Evolutionary conservation across 2,888 invertebrate species (phyloP).

Genomic region (Pandemis heparana): DNA sequence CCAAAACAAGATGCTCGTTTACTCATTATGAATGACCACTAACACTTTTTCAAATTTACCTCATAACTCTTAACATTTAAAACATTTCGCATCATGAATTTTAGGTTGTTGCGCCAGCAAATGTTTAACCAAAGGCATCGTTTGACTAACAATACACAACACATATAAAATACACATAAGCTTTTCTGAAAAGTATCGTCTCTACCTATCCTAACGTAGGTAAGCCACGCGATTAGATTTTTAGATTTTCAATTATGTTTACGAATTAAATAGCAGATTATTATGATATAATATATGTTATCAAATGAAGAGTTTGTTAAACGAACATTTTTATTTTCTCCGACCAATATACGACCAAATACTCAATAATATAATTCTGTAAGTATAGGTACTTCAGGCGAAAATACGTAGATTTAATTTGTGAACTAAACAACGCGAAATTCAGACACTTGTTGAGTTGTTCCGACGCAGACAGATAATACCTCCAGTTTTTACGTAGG

Average conservation of each 20-base stretch:
- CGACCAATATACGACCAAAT: too few species aligned
- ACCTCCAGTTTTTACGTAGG: too few species aligned
- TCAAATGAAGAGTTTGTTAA: neutral
- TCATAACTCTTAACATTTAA: neutral
- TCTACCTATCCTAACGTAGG: too few species aligned
- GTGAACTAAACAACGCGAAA: too few species aligned
- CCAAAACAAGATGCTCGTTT: neutral
- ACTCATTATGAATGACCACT: neutral
- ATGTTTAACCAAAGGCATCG: too few species aligned
- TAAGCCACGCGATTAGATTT: too few species aligned
- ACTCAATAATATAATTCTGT: neutral
- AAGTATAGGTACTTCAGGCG: neutral
- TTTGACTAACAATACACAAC: too few species aligned
- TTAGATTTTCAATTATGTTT: too few species aligned
- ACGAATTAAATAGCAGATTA: too few species aligned
- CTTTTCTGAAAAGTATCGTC: too few species aligned
- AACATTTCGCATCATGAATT: neutral
- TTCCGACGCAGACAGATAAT: neutral
- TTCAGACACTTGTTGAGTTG: neutral
- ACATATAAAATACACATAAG: too few species aligned
- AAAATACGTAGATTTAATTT: neutral
- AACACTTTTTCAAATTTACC: neutral
- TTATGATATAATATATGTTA: too few species aligned
- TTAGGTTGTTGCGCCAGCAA: neutral
- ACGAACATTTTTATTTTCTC: neutral